Evolutionary conservation across 2,888 invertebrate species (phyloP).

Genomic region (Amblyteles armatorius): DNA sequence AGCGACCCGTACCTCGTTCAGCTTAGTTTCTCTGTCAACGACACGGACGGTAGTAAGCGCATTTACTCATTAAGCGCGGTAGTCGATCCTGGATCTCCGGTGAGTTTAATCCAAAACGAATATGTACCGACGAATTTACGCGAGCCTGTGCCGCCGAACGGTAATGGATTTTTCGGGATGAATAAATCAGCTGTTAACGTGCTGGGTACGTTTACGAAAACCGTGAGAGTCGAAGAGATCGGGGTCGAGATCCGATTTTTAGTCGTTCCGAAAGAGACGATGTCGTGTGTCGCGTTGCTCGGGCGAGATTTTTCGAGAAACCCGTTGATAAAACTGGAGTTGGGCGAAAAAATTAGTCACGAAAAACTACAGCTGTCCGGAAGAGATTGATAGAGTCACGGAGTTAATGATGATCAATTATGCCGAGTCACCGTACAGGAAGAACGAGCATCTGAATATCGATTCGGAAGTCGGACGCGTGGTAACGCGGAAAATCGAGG

Average conservation of each 20-base stretch:
- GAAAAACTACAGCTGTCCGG: conserved; percentile 3
- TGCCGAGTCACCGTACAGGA: conserved; percentile 23
- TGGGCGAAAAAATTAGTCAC: conserved; percentile 43
- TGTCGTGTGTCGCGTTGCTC: conserved; percentile 51
- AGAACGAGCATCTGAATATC: conserved; percentile 46
- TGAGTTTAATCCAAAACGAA: conserved; percentile 53
- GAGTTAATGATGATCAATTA: conserved; percentile 43
- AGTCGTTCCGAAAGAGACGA: conserved; percentile 54
- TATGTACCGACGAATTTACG: conserved; percentile 42
- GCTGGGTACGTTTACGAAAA: conserved; percentile 50
- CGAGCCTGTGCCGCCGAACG: conserved; percentile 57
- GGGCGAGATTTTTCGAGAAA: conserved; percentile 50
- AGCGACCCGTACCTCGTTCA: conserved; percentile 55
- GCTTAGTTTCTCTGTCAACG: conserved; percentile 45
- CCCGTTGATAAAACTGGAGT: conserved; percentile 44
- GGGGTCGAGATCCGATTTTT: conserved; percentile 49
- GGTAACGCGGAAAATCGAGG: conserved; percentile 2
- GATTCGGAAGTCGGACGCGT: conserved; percentile 31
- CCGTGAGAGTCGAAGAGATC: conserved; percentile 40
- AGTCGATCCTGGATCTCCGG: conserved; percentile 60
- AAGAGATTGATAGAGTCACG: conserved; percentile 23
- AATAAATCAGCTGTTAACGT: conserved; percentile 50
- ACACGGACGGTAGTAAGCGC: conserved; percentile 25
- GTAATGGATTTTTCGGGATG: conserved; percentile 50
- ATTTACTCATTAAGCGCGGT: conserved; percentile 52